Evolutionary conservation across 2,888 invertebrate species (phyloP).

Genomic region (Cerastis leucographa): DNA sequence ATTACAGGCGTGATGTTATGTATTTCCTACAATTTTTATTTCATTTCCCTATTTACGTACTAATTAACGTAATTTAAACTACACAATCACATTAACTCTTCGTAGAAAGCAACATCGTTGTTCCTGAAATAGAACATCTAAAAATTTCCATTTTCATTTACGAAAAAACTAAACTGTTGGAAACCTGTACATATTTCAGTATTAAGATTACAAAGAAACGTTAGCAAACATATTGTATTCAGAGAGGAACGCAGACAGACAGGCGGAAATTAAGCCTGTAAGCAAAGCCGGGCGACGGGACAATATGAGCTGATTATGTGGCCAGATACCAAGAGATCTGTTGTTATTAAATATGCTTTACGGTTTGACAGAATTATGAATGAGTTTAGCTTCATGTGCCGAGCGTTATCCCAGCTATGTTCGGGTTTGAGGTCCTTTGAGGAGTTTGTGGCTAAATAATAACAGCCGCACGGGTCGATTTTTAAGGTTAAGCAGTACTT

Average conservation of each 20-base stretch:
- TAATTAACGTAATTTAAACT: no score
- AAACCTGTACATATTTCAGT: slow-evolving; percentile 34
- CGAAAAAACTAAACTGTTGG: not conserved
- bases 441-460: no score
- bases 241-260: slow-evolving; percentile 36
- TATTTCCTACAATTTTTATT: not conserved
- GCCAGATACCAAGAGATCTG: slow-evolving; percentile 40
- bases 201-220: slow-evolving; percentile 43
- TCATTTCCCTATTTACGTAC: no score
- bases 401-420: not conserved
- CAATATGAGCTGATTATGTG: slow-evolving; percentile 53
- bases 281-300: slow-evolving; percentile 38
- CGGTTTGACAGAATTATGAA: not conserved
- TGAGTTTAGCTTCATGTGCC: not conserved
- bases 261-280: slow-evolving; percentile 61
- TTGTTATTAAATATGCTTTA: slow-evolving; percentile 7
- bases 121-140: not conserved
- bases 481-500: no score
- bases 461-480: no score
- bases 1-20: no score
- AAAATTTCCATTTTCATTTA: not conserved
- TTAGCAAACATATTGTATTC: slow-evolving; percentile 48
- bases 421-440: no score
- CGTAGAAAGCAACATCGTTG: not conserved
- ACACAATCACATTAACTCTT: not conserved